Conservation (phyloP, 2,113 vertebrate genomes). For the Takifugu bimaculatus region DNA sequence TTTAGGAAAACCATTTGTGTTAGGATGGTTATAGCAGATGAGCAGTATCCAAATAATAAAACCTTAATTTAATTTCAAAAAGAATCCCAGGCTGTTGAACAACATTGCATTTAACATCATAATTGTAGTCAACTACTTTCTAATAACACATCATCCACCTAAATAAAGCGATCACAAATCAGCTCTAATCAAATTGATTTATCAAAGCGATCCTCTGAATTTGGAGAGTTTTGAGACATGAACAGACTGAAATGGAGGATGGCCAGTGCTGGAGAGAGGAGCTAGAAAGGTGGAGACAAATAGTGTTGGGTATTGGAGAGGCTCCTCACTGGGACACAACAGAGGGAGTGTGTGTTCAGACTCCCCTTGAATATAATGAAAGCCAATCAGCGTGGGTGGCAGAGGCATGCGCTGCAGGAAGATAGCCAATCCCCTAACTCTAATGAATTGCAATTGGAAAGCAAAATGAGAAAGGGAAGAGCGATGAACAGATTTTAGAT, state of each 20-base stretch:
- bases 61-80: too few relatives aligned
- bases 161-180: too few relatives aligned
- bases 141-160: too few relatives aligned
- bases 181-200: too few relatives aligned
- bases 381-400: constrained; percentile 65
- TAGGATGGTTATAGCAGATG: too few relatives aligned
- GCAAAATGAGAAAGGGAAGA: constrained; percentile 38
- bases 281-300: constrained; percentile 28
- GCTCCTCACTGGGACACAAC: constrained; percentile 37
- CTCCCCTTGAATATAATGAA: constrained; percentile 60
- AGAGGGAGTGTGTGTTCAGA: background rate
- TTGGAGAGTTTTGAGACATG: constrained; percentile 16
- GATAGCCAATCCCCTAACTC: constrained; percentile 63
- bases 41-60: too few relatives aligned
- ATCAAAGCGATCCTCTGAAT: background rate
- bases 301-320: constrained; percentile 43
- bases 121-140: too few relatives aligned
- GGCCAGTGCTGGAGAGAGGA: constrained; percentile 43
- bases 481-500: constrained; percentile 23
- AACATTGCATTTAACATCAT: too few relatives aligned
- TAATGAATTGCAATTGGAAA: constrained; percentile 71
- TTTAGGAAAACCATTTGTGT: too few relatives aligned
- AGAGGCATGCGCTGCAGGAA: constrained; percentile 51
- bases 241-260: constrained; percentile 46
- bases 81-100: too few relatives aligned